phyloP scores from a whole-genome alignment of 2,888 invertebrate genomes.

The Amiota communis region DNA sequence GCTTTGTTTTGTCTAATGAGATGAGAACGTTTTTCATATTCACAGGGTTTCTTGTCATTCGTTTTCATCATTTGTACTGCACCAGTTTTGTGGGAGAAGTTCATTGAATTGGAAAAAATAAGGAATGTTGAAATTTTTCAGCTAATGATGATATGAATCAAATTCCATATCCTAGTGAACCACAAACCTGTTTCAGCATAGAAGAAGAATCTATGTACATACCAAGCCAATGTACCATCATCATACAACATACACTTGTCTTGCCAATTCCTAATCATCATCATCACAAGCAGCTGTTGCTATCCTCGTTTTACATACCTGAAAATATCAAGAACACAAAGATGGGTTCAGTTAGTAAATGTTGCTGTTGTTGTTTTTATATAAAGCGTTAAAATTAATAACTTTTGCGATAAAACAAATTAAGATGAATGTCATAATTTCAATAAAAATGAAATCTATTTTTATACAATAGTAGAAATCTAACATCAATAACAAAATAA shows the following conservation, averaged over 20 bases:
- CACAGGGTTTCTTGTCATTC: too few species aligned
- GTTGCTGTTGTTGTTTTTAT: too few species aligned
- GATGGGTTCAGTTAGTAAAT: too few species aligned
- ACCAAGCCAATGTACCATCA: slow-evolving; percentile 11
- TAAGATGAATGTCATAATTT: slow-evolving; percentile 69
- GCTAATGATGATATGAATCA: not conserved
- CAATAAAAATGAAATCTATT: slow-evolving; percentile 63
- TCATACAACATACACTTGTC: slow-evolving; percentile 13
- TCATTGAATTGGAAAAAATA: not conserved
- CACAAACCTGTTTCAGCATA: slow-evolving; percentile 9
- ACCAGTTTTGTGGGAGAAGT: not conserved
- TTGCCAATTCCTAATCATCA: not conserved
- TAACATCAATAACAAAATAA: slow-evolving; percentile 10
- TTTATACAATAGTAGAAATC: slow-evolving; percentile 34
- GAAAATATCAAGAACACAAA: slow-evolving; percentile 47
- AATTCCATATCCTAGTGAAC: not conserved
- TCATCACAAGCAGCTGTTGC: not conserved
- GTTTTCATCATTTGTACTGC: not conserved
- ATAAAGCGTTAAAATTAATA: slow-evolving; percentile 50
- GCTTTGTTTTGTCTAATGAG: slow-evolving; percentile 14
- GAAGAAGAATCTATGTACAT: too few species aligned
- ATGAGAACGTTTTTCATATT: too few species aligned
- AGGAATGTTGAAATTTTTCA: too few species aligned
- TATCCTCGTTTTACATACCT: slow-evolving; percentile 53
- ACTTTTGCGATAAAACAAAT: slow-evolving; percentile 62